Conservation (phyloP, 2,888 invertebrate species). For the Endomychus coccineus region DNA sequence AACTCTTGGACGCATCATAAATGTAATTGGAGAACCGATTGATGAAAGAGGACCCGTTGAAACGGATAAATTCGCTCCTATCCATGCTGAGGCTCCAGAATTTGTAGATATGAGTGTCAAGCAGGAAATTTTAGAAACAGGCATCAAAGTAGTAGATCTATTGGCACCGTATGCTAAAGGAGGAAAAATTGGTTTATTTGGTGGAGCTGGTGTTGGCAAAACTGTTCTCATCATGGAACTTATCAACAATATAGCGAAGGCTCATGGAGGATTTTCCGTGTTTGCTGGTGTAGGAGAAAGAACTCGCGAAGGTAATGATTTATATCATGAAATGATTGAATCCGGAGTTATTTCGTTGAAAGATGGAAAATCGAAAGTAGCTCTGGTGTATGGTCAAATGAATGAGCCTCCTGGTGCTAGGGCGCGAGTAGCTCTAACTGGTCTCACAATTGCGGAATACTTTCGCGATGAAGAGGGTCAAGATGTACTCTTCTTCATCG, state of each 20-base stretch:
- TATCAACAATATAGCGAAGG: slow-evolving; percentile 93
- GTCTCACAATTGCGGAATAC: slow-evolving; percentile 89
- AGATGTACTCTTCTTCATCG: slow-evolving; percentile 90
- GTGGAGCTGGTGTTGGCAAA: slow-evolving; percentile 93
- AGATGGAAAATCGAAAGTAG: slow-evolving; percentile 83
- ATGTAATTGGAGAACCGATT: slow-evolving; percentile 83
- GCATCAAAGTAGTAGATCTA: slow-evolving; percentile 91
- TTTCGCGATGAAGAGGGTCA: slow-evolving; percentile 94
- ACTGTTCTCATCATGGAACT: slow-evolving; percentile 96
- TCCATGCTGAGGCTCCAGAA: slow-evolving; percentile 85
- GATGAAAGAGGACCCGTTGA: slow-evolving; percentile 85
- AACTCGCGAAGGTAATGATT: slow-evolving; percentile 92
- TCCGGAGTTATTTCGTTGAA: slow-evolving; percentile 85
- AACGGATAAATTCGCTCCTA: slow-evolving; percentile 69
- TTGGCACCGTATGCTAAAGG: slow-evolving; percentile 91
- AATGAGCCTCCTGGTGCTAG: slow-evolving; percentile 95
- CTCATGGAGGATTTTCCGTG: slow-evolving; percentile 94
- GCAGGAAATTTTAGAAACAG: slow-evolving; percentile 86
- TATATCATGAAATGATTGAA: slow-evolving; percentile 96
- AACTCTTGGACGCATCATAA: slow-evolving; percentile 88
- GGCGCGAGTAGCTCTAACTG: slow-evolving; percentile 88
- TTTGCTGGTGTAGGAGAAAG: slow-evolving; percentile 94
- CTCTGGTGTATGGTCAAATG: slow-evolving; percentile 94
- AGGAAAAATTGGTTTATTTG: slow-evolving; percentile 91
- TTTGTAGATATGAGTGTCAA: slow-evolving; percentile 89